Evolutionary conservation across 2,888 invertebrate species (phyloP), one percentile per base, ranked within the genome.

Genomic region (Dryococelus australis): DNA sequence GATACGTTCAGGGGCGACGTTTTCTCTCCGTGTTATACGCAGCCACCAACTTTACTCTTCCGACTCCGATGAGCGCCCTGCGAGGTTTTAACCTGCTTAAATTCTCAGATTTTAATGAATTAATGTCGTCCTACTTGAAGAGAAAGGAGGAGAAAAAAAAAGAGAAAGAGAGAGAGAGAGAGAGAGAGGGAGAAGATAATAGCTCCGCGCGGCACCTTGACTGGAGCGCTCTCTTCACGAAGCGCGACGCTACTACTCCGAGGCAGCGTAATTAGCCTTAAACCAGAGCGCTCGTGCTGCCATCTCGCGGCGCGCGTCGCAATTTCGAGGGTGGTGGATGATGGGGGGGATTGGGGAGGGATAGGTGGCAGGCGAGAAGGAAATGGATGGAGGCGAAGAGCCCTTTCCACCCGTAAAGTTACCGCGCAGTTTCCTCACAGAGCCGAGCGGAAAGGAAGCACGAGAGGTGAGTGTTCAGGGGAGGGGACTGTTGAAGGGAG

Each of bases 81-180:
- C 28, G 13, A 87, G 87, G 47, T 84, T 87, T 87, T 85, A 87
- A 87, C 86, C 83, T 86, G 84, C 86, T 87, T 87, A 87, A 87
- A 87, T 84, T 84, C 84, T 53, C 84, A 85, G 88, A 87, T 87
- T 88, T 87, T 88, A 88, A 88, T 88, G 88, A 88, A 88, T 88
- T 88, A 88, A 88, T 88, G 88, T 87, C 87, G 88, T 88, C 87
- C 86, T 87, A 88, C 87, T 88, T 87, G 86, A 88, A 87, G 86
- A 86, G 51, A 83, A 28, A 65, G 51, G 28, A 80, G 28, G 80
- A 83, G 83, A 28, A 43, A 28, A 43, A 83, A 28, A 27, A 43
- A 28, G 28, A 81, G 28, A 43, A 26, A 83, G 28, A 35, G 65
- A 65, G 65, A 20, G 24, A 65, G 10, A 65, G 8, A 20, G 80